phyloP scores from a whole-genome alignment of 2,888 invertebrate genomes.

The Meganola albula region DNA sequence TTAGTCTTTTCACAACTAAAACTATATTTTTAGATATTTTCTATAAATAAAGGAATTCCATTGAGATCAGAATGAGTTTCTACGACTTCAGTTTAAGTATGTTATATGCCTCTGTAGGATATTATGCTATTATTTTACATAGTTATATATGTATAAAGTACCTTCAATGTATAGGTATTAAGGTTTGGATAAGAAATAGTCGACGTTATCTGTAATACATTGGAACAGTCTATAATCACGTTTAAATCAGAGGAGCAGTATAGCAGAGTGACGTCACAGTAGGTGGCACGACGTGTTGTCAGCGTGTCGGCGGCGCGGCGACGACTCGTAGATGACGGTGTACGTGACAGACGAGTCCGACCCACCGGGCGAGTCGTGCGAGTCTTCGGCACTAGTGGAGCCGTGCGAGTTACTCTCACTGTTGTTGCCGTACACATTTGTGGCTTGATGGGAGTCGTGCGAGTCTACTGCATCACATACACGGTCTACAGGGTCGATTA shows the following conservation, averaged over 20 bases:
- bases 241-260: neutral
- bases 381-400: slow-evolving; percentile 16
- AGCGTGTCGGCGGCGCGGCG: slow-evolving; percentile 9
- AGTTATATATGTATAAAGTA: too few relatives aligned
- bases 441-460: too few relatives aligned
- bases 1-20: slow-evolving; percentile 10
- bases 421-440: too few relatives aligned
- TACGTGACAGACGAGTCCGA: slow-evolving; percentile 26
- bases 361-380: slow-evolving; percentile 26
- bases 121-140: too few relatives aligned
- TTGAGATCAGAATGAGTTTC: slow-evolving; percentile 10
- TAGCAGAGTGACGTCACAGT: neutral
- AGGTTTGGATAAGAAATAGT: too few relatives aligned
- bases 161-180: too few relatives aligned
- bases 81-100: slow-evolving; percentile 8
- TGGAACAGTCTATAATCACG: too few relatives aligned
- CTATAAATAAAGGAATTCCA: neutral
- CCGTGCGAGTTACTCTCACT: slow-evolving; percentile 1
- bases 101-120: neutral
- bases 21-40: slow-evolving; percentile 3
- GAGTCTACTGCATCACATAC: too few relatives aligned
- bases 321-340: slow-evolving; percentile 36
- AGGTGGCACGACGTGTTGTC: slow-evolving; percentile 1
- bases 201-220: too few relatives aligned
- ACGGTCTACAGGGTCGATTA: too few relatives aligned